Evolutionary conservation across 2,797 vertebrate genomes (phyloP).

Genomic region (Squalus acanthias): DNA sequence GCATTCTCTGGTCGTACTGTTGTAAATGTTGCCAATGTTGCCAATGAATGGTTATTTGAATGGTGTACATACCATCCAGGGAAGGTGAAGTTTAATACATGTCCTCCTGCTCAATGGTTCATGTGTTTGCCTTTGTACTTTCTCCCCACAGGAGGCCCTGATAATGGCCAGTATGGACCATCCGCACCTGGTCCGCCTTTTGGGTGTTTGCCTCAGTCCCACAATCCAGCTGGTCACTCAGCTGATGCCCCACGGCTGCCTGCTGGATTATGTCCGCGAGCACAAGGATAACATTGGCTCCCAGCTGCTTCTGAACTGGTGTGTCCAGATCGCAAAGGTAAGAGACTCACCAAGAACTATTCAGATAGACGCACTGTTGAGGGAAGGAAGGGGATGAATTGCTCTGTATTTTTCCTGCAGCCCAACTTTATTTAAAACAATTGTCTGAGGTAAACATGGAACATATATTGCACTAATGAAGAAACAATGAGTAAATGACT

Average conservation of each 20-base stretch:
- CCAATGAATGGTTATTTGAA: neutral
- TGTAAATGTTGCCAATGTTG: neutral
- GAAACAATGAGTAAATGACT: neutral
- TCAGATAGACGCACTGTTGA: neutral
- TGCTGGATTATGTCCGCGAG: conserved; percentile 89
- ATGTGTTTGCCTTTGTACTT: conserved; percentile 42
- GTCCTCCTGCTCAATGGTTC: neutral
- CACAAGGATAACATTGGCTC: conserved; percentile 97
- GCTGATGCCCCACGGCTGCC: conserved; percentile 93
- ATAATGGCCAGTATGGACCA: conserved; percentile 99
- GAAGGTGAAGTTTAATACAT: neutral
- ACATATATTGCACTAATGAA: neutral
- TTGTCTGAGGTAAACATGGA: neutral
- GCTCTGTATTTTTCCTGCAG: neutral
- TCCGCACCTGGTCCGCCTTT: conserved; percentile 84
- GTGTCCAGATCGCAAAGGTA: conserved; percentile 98
- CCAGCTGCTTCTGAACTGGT: conserved; percentile 94
- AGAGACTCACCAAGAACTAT: conserved; percentile 33
- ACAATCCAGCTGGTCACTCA: conserved; percentile 97
- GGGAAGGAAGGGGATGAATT: neutral
- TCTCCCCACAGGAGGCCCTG: conserved; percentile 79
- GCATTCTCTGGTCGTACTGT: neutral
- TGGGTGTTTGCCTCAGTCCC: conserved; percentile 89
- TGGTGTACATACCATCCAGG: neutral
- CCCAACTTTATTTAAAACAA: neutral